Evolutionary conservation across 2,888 invertebrate genomes (phyloP).

Genomic region (Cephus nigrinus): DNA sequence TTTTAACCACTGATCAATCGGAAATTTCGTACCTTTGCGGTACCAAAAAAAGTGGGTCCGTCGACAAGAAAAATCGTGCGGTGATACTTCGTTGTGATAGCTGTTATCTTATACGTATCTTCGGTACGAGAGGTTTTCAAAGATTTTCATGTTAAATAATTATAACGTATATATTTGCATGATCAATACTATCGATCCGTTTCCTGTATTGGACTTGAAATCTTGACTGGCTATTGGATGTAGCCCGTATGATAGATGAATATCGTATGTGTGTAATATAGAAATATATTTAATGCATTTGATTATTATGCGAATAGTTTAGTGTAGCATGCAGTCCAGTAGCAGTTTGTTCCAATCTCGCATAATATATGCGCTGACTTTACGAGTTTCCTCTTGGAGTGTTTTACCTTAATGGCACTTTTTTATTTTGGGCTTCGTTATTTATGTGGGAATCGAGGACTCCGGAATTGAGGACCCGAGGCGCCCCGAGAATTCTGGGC

Average conservation of each 20-base stretch:
- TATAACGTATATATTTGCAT: background rate
- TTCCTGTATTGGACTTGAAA: too few species aligned
- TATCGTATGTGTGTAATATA: background rate
- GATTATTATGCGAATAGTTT: background rate
- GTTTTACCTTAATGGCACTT: background rate
- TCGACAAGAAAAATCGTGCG: background rate
- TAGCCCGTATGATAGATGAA: background rate
- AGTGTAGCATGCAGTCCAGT: background rate
- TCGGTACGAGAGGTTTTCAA: background rate
- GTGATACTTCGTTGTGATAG: background rate
- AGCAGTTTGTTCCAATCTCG: background rate
- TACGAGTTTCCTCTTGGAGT: background rate
- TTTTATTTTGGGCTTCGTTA: background rate
- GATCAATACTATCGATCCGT: background rate
- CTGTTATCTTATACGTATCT: background rate
- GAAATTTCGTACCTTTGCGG: background rate
- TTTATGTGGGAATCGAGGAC: conserved; percentile 1
- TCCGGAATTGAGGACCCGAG: background rate
- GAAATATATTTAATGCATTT: background rate
- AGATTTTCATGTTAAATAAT: background rate
- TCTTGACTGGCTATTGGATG: too few species aligned
- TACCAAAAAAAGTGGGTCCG: background rate
- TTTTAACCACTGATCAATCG: background rate
- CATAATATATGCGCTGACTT: background rate
- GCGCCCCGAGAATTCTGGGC: background rate